phyloP scores from a whole-genome alignment of 2,797 vertebrate genomes.

The Rhinophrynus dorsalis region DNA sequence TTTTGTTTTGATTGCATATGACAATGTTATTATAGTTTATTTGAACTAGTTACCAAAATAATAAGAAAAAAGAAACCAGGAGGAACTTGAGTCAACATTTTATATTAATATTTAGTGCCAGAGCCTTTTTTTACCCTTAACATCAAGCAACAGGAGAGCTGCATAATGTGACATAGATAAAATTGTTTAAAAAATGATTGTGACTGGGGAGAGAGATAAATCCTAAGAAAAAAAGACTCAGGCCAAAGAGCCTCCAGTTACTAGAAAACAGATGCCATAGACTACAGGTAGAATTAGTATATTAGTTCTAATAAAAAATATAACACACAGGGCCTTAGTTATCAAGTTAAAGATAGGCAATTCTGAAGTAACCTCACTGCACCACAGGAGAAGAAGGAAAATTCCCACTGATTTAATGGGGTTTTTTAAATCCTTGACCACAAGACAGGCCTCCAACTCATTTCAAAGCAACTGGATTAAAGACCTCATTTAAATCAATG shows the following conservation, averaged over 20 bases:
- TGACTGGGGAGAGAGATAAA: constrained; percentile 61
- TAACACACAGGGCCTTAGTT: no score
- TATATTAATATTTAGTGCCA: constrained; percentile 53
- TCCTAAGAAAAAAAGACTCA: constrained; percentile 49
- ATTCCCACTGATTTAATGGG: no score
- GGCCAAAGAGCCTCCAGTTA: constrained; percentile 43
- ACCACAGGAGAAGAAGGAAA: no score
- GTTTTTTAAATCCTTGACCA: no score
- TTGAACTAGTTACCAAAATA: constrained; percentile 38
- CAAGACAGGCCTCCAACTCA: no score
- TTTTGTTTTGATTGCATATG: constrained; percentile 45
- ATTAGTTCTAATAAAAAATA: constrained; percentile 6
- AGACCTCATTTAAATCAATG: no score
- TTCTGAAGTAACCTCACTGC: no score
- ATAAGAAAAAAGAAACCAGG: constrained; percentile 45
- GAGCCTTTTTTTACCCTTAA: constrained; percentile 54
- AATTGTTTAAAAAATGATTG: constrained; percentile 69
- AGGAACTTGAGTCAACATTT: constrained; percentile 52
- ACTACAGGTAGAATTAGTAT: constrained; percentile 20
- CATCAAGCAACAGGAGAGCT: constrained; percentile 50
- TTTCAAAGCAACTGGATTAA: no score
- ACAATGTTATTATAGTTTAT: constrained; percentile 48
- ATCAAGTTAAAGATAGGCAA: no score
- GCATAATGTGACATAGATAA: constrained; percentile 61
- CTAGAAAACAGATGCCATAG: constrained; percentile 36